A percentile compares a stretch with the other conserved stretches of the same genome.
Conservation (phyloP, 2,113 vertebrate species). For the Cromileptes altivelis region DNA sequence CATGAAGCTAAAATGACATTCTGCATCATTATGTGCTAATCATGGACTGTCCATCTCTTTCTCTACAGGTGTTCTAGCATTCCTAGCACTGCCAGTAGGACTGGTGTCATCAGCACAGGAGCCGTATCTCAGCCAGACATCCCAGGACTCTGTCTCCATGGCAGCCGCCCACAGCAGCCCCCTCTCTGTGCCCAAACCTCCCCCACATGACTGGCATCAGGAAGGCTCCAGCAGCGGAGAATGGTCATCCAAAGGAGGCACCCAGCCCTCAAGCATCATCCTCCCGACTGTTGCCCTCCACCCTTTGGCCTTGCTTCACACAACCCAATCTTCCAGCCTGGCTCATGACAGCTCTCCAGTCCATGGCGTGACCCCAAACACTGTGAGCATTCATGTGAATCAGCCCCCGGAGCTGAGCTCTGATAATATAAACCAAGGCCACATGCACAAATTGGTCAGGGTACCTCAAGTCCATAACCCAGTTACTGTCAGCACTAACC, state of each 20-base stretch:
- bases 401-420: slow-evolving; percentile 39
- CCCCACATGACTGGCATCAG: slow-evolving; percentile 57
- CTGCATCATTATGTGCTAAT: background rate
- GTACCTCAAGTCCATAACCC: slow-evolving; percentile 47
- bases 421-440: slow-evolving; percentile 41
- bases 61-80: slow-evolving; percentile 91
- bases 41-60: slow-evolving; percentile 14
- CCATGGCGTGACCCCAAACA: slow-evolving; percentile 52
- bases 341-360: background rate
- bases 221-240: slow-evolving; percentile 78
- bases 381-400: slow-evolving; percentile 58
- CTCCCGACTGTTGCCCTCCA: slow-evolving; percentile 37
- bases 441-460: slow-evolving; percentile 51
- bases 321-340: slow-evolving; percentile 21
- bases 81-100: slow-evolving; percentile 92
- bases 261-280: slow-evolving; percentile 35
- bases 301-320: slow-evolving; percentile 35
- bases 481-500: slow-evolving; percentile 52
- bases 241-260: slow-evolving; percentile 49
- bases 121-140: slow-evolving; percentile 84
- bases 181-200: slow-evolving; percentile 28
- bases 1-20: background rate
- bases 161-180: slow-evolving; percentile 79
- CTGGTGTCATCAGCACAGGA: slow-evolving; percentile 90
- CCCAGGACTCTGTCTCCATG: slow-evolving; percentile 86